Evolutionary conservation across 1,140 invertebrate genomes (phyloP), one percentile per base, ranked within the genome.

Genomic region (Eufriesea mexicana): DNA sequence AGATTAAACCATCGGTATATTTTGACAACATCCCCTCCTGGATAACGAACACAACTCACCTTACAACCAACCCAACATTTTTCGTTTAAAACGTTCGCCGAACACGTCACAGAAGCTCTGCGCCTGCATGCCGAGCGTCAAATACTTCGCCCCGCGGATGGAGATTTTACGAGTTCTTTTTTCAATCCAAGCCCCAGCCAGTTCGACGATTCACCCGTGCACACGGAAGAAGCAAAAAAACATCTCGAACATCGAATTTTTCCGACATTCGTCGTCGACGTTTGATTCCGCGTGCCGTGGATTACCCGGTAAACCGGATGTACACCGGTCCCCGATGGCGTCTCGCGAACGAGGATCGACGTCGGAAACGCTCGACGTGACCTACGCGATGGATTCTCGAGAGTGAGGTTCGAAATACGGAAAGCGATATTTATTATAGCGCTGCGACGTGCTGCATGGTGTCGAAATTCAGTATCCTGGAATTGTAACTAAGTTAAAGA

Each of bases 381-480:
- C 12, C 42, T 25, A 4, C 18, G 18, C 67, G 42, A 51, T 51
- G 47, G 14, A 70, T 70, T 28, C 68, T 16, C n/a, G 45, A 25
- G 14, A 9, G 42, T 6, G 49, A 70, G 67, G 51, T 61, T 87
- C 42, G 28, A 42, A 54, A 88, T 88, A 1, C 45, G 78, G 74
- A 72, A 88, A 85, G 71, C 67, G 79, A 87, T 87, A 85, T 87
- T 88, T 87, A 85, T 87, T 72, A 68, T 55, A 51, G n/a, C 25
- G 42, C 49, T 5, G 49, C 55, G 55, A 5, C 10, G 57, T 14
- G n/a, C 28, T 35, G 16, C 16, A 35, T 4, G 35, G 1, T 35
- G 35, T 35, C 35, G 35, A 35, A n/a, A 35, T 35, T 4, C 1
- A 35, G 35, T 35, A 35, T 4, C 35, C 35, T 35, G 35, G 1